phyloP scores from a whole-genome alignment of 2,888 invertebrate species.

The Cantharis rustica region DNA sequence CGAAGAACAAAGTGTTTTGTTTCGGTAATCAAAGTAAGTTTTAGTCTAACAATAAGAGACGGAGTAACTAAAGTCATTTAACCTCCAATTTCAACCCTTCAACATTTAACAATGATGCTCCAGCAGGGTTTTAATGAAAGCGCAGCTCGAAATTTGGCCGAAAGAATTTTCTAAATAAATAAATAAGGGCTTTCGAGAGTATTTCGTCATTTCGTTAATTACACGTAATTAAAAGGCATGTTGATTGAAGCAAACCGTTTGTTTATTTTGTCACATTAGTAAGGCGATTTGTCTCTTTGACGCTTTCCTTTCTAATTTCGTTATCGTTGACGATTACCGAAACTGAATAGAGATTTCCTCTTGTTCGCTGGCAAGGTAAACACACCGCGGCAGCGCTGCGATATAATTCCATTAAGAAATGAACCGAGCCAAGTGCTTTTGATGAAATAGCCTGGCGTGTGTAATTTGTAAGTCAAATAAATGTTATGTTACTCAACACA shows the following conservation, averaged over 20 bases:
- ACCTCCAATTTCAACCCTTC: conserved; percentile 25
- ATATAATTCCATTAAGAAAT: conserved; percentile 57
- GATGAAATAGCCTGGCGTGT: conserved; percentile 47
- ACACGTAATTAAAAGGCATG: conserved; percentile 51
- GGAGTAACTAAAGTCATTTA: conserved; percentile 8
- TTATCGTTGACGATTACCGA: conserved; percentile 31
- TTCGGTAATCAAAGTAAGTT: conserved; percentile 1
- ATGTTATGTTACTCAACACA: conserved; percentile 46
- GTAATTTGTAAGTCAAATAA: conserved; percentile 55
- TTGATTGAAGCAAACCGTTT: conserved; percentile 52
- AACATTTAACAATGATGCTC: conserved; percentile 6
- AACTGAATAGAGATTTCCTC: conserved; percentile 36
- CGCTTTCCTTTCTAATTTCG: conserved; percentile 28
- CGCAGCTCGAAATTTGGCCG: conserved; percentile 4
- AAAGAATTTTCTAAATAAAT: conserved; percentile 17
- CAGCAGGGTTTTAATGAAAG: conserved; percentile 19
- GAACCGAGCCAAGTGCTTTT: conserved; percentile 54
- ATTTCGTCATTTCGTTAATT: conserved; percentile 50
- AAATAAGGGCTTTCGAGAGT: conserved; percentile 30
- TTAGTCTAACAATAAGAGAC: conserved; percentile 1
- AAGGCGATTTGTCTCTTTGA: conserved; percentile 27
- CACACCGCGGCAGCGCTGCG: conserved; percentile 40
- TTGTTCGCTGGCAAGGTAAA: conserved; percentile 46
- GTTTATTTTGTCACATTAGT: conserved; percentile 44
- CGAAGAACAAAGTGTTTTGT: background rate